phyloP scores from a whole-genome alignment of 2,113 vertebrate genomes.

The Naja naja region DNA sequence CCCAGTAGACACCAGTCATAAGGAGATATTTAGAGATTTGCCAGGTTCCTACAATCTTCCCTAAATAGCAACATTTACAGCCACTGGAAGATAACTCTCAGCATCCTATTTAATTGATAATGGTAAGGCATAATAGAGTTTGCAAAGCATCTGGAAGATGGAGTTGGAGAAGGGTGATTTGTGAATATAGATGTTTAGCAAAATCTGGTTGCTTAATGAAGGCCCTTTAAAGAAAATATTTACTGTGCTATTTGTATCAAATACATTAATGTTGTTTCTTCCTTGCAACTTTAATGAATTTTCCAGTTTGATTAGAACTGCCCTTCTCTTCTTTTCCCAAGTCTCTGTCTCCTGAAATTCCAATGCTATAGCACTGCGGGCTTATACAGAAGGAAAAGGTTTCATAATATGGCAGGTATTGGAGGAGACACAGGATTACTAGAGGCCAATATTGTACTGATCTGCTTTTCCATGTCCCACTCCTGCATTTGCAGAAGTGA shows the following conservation, averaged over 20 bases:
- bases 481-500: not conserved
- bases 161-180: not conserved
- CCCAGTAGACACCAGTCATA: not conserved
- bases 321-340: not conserved
- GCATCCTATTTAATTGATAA: not conserved
- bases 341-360: not conserved
- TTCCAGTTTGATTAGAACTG: not conserved
- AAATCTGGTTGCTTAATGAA: not conserved
- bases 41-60: not conserved
- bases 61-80: not conserved
- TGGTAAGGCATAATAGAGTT: not conserved
- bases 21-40: not conserved
- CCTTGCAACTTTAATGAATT: not conserved
- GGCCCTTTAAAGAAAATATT: not conserved
- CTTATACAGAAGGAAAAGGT: not conserved
- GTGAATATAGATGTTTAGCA: not conserved
- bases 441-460: not conserved
- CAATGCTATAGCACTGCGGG: not conserved
- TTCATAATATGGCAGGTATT: not conserved
- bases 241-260: not conserved
- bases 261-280: not conserved
- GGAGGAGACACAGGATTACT: not conserved
- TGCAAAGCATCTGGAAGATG: not conserved
- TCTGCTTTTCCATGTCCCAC: not conserved
- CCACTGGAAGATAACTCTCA: not conserved